These are phyloP conservation scores for Etia nguti DNA, from an alignment of 2,113 vertebrate species.

Conservation along the genomic window DNA sequence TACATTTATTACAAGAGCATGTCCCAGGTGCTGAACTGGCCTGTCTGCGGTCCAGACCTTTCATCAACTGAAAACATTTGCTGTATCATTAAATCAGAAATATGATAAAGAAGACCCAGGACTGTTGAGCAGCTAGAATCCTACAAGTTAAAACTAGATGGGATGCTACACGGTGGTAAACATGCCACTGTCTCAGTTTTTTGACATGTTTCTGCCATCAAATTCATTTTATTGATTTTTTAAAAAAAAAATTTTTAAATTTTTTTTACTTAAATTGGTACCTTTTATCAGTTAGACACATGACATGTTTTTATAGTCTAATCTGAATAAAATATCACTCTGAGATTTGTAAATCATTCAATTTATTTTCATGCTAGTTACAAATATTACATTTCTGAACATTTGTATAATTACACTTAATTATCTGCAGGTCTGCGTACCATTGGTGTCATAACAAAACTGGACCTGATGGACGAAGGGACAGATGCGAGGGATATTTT, in stretches of 20 bases:
- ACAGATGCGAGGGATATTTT: conserved; percentile 90
- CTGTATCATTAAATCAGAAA: background rate
- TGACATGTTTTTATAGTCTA: background rate
- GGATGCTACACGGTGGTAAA: background rate
- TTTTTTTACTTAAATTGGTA: background rate
- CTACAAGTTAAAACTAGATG: background rate
- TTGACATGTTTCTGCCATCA: background rate
- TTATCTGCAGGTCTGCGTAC: conserved; percentile 81
- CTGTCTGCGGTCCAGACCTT: too few species aligned
- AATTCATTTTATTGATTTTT: background rate
- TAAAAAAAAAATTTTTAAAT: too few species aligned
- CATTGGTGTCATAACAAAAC: conserved; percentile 94
- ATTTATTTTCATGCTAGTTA: background rate
- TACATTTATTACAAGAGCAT: too few species aligned
- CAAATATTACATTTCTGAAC: background rate
- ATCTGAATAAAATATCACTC: background rate
- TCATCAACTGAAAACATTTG: background rate
- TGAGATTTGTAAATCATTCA: background rate
- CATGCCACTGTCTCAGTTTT: background rate
- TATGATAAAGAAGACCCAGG: background rate
- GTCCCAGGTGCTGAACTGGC: too few species aligned
- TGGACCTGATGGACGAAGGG: conserved; percentile 97
- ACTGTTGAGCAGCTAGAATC: background rate
- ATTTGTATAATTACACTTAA: background rate
- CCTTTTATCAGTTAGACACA: background rate